These are phyloP conservation scores for Hippasteria phrygiana DNA, from an alignment of 53 echinoderm and acorn worm genomes.

Conservation along the genomic window DNA sequence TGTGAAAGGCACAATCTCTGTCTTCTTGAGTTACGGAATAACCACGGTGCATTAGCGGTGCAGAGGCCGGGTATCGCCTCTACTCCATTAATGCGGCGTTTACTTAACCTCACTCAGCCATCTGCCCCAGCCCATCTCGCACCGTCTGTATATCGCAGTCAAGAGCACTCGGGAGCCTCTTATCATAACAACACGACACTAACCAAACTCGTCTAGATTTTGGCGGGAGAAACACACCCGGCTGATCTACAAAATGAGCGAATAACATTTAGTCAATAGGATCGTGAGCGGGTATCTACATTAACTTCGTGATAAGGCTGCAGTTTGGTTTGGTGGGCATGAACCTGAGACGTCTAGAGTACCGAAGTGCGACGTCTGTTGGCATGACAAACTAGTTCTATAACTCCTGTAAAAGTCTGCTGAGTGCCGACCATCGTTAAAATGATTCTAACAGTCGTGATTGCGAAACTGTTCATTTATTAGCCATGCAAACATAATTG, in stretches of 20 bases:
- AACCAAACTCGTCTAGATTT: neutral
- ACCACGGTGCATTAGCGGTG: neutral
- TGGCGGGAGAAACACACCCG: neutral
- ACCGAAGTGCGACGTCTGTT: too few species aligned
- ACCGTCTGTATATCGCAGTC: neutral
- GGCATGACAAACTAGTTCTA: too few species aligned
- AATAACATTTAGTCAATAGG: neutral
- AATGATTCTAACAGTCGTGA: too few species aligned
- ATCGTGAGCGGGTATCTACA: neutral
- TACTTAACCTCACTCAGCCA: conserved; percentile 10
- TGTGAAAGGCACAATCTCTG: neutral
- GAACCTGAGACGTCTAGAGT: too few species aligned
- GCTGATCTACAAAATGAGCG: neutral
- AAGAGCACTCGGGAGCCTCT: neutral
- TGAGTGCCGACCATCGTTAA: too few species aligned
- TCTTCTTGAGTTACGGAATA: conserved; percentile 1
- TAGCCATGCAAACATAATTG: too few species aligned
- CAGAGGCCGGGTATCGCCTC: neutral
- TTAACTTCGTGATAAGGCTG: neutral
- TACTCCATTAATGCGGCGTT: conserved; percentile 14
- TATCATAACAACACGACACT: conserved; percentile 11
- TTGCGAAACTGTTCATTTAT: too few species aligned
- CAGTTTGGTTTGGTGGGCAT: too few species aligned
- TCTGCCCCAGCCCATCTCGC: conserved; percentile 9
- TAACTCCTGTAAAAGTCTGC: too few species aligned